Evolutionary conservation across 2,113 vertebrate species (phyloP).

Genomic region (Camelus bactrianus): DNA sequence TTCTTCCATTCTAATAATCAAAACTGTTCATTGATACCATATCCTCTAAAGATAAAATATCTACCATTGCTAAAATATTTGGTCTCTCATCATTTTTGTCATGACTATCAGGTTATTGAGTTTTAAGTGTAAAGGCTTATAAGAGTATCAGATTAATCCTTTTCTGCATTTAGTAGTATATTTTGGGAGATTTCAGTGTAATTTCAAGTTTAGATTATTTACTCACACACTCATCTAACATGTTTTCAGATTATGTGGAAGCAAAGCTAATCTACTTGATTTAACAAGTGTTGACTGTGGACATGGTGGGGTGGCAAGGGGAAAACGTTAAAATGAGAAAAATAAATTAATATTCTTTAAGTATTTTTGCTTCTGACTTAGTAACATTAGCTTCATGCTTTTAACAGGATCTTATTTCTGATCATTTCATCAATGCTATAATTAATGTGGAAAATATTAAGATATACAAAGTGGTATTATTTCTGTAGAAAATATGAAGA

Average conservation of each 20-base stretch:
- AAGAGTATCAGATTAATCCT: background rate
- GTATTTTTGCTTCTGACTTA: background rate
- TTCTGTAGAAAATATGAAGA: background rate
- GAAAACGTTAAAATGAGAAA: background rate
- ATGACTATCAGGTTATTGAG: background rate
- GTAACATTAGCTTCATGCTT: background rate
- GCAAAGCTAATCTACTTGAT: background rate
- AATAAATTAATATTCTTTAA: background rate
- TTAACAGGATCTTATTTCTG: background rate
- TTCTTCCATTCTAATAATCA: background rate
- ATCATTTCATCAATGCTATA: background rate
- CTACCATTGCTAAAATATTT: background rate
- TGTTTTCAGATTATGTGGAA: background rate
- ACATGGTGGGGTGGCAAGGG: background rate
- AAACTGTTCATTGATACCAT: background rate
- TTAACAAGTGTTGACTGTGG: background rate
- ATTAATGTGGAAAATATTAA: background rate
- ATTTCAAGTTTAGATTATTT: conserved; percentile 41
- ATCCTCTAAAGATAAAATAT: background rate
- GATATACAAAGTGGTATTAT: background rate
- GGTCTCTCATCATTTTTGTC: background rate
- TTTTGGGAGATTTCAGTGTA: background rate
- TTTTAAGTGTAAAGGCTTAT: background rate
- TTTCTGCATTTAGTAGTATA: background rate
- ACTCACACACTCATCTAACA: background rate